These are phyloP conservation scores for Natator depressus DNA, from an alignment of 2,113 vertebrate genomes.

Conservation along the genomic window DNA sequence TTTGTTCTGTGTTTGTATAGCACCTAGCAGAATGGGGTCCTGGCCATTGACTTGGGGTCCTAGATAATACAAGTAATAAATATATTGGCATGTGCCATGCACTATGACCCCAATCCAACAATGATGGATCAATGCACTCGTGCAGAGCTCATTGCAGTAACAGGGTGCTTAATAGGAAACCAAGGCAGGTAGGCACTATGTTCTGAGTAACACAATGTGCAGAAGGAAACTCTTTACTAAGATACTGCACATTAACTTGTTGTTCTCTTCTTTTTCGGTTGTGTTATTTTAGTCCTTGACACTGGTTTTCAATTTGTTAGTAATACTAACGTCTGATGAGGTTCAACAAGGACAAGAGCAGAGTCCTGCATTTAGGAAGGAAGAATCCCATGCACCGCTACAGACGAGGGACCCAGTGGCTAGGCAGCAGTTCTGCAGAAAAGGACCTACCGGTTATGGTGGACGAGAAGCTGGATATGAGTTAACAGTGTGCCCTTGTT, in stretches of 20 bases:
- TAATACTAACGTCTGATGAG: neutral
- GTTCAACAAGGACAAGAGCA: too few species aligned
- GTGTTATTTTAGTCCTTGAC: neutral
- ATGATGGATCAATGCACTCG: neutral
- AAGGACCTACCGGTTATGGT: too few species aligned
- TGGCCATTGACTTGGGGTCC: neutral
- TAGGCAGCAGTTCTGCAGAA: too few species aligned
- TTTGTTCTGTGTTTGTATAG: neutral
- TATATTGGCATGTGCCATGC: neutral
- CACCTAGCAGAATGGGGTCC: neutral
- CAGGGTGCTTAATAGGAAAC: accelerated
- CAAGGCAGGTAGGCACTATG: neutral
- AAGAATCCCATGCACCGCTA: too few species aligned
- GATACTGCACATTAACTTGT: neutral
- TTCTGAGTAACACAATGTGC: neutral
- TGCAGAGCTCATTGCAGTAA: neutral
- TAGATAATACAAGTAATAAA: neutral
- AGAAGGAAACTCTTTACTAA: neutral
- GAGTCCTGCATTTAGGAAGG: too few species aligned
- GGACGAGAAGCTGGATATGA: too few species aligned
- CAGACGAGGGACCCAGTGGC: too few species aligned
- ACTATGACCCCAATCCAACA: neutral
- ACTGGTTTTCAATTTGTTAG: neutral
- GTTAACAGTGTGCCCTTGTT: too few species aligned
- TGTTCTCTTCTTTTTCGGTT: neutral